A percentile compares a stretch with the other conserved stretches of the same genome.
phyloP scores from a whole-genome alignment of 2,888 invertebrate species.

The Melanargia galathea region DNA sequence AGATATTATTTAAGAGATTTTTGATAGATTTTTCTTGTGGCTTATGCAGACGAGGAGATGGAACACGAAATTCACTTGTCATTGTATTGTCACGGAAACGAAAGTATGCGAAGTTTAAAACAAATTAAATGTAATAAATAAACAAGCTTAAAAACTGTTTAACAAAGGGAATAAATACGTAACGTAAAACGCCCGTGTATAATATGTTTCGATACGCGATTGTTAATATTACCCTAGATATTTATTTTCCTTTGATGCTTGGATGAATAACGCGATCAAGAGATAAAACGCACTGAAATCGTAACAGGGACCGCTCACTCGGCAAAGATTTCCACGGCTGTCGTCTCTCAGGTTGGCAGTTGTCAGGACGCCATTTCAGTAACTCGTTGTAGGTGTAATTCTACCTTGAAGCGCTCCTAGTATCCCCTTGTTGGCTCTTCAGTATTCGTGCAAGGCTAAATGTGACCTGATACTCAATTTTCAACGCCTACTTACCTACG shows the following conservation, averaged over 20 bases:
- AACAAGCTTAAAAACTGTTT: too few relatives aligned
- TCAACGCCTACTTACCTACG: neutral
- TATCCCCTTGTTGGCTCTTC: slow-evolving; percentile 30
- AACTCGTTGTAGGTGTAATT: slow-evolving; percentile 50
- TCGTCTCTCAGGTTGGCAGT: slow-evolving; percentile 41
- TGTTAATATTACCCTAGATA: slow-evolving; percentile 65
- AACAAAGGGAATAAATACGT: slow-evolving; percentile 6
- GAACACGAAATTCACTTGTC: neutral
- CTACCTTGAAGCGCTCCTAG: slow-evolving; percentile 44
- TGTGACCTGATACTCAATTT: neutral
- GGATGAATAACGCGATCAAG: slow-evolving; percentile 77
- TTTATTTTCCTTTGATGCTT: slow-evolving; percentile 75
- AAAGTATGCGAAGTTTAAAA: neutral
- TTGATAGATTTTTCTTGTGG: too few relatives aligned
- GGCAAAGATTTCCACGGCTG: slow-evolving; percentile 59
- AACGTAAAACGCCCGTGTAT: slow-evolving; percentile 37
- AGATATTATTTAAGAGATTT: too few relatives aligned
- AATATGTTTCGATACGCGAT: slow-evolving; percentile 64
- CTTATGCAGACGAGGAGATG: too few relatives aligned
- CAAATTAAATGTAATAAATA: too few relatives aligned
- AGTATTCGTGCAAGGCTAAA: slow-evolving; percentile 24
- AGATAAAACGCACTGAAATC: slow-evolving; percentile 72
- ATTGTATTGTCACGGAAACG: too few relatives aligned
- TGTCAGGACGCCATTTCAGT: slow-evolving; percentile 57
- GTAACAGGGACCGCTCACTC: slow-evolving; percentile 56